Percentiles rank a stretch among this genome's conserved stretches.
phyloP scores from a whole-genome alignment of 2,113 vertebrate genomes.

The Etia nguti region DNA sequence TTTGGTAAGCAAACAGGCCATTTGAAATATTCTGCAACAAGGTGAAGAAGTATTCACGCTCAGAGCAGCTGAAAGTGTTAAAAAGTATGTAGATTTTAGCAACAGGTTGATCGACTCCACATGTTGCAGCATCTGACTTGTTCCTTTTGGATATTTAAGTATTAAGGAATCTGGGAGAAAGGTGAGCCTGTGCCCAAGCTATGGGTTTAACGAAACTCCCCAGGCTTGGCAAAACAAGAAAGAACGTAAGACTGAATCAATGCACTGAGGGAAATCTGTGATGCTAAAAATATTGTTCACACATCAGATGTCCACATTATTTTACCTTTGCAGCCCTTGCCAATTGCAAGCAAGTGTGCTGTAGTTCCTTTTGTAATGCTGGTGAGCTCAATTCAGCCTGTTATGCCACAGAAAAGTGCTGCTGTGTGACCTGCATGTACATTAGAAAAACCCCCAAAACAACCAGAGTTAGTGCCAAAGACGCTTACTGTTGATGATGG shows the following conservation, averaged over 20 bases:
- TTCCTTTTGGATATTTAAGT: not conserved
- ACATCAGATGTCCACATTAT: not conserved
- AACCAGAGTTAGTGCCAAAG: not conserved
- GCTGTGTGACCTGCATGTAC: not conserved
- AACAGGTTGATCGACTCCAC: not conserved
- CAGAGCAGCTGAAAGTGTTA: not conserved
- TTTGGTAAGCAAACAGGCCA: no score
- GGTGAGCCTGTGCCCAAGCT: not conserved
- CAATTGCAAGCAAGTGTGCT: fast-evolving
- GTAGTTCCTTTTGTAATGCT: not conserved
- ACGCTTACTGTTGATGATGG: conserved; percentile 66
- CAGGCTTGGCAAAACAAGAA: not conserved
- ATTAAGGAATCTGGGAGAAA: not conserved
- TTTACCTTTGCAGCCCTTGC: not conserved
- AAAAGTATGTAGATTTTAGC: not conserved
- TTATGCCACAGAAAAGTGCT: not conserved
- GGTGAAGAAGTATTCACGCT: not conserved
- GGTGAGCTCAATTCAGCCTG: not conserved
- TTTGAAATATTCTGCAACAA: no score
- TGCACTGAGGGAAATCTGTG: not conserved
- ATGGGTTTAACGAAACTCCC: not conserved
- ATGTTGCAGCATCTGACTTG: not conserved
- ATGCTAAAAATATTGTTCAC: not conserved
- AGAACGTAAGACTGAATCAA: not conserved
- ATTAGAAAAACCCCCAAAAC: not conserved